Conservation (phyloP, 2,113 vertebrate species). For the Cyanoliseus patagonus region DNA sequence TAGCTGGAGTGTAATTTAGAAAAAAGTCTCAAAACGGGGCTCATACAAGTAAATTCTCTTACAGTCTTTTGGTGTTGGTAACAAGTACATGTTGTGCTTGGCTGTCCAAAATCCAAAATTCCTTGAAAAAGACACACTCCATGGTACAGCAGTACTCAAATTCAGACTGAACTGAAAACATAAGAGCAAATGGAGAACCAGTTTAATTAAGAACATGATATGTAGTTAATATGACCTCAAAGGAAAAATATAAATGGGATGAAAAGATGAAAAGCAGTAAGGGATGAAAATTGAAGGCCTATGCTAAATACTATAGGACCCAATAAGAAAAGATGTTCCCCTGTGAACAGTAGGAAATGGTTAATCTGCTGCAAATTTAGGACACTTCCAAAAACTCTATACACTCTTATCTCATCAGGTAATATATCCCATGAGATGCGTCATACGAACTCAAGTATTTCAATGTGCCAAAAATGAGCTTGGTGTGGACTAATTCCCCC, state of each 20-base stretch:
- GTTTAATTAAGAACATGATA: neutral
- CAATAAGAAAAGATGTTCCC: neutral
- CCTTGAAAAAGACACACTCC: neutral
- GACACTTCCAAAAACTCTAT: slow-evolving; percentile 8
- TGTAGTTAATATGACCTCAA: neutral
- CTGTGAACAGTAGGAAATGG: neutral
- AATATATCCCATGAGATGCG: neutral
- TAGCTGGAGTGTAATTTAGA: neutral
- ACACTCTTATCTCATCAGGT: neutral
- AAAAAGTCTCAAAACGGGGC: neutral
- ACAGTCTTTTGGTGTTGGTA: neutral
- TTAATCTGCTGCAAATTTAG: slow-evolving; percentile 1
- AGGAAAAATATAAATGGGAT: neutral
- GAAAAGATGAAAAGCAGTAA: neutral
- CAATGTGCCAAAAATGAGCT: slow-evolving; percentile 34
- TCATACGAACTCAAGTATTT: neutral
- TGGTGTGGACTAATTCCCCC: slow-evolving; percentile 25
- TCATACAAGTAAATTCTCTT: neutral
- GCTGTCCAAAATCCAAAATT: neutral
- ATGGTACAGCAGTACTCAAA: neutral
- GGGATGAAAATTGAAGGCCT: neutral
- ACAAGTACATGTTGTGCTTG: neutral
- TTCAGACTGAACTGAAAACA: neutral
- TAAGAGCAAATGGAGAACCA: neutral
- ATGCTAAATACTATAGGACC: neutral